A percentile compares a stretch with the other conserved stretches of the same genome.
Evolutionary conservation across 2,888 invertebrate species (phyloP).

Genomic region (Sepioteuthis lessoniana): DNA sequence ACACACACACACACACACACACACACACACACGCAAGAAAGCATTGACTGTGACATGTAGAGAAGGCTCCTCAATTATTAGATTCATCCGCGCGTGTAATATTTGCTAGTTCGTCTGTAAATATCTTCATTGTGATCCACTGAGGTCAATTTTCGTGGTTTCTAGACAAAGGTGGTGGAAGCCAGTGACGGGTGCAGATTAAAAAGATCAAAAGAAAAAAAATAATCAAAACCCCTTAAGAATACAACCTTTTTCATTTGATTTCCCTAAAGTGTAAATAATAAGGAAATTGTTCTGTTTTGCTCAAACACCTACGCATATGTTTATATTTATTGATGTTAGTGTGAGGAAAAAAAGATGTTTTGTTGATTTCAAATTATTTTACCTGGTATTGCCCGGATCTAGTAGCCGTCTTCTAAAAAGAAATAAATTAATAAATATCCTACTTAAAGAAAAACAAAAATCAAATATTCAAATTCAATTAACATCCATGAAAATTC

Average conservation of each 20-base stretch:
- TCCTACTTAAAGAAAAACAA: no score
- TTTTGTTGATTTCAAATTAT: no score
- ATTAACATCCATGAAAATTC: no score
- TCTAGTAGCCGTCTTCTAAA: no score
- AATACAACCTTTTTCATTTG: neutral
- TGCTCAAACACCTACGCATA: neutral
- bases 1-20: no score
- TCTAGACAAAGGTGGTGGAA: neutral
- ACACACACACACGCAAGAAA: no score
- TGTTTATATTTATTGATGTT: neutral
- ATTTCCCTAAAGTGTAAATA: neutral
- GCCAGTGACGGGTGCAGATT: neutral
- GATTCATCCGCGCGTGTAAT: neutral
- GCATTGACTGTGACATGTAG: neutral
- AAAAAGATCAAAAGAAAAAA: neutral
- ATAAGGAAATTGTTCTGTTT: neutral
- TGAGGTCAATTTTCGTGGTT: neutral
- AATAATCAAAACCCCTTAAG: neutral
- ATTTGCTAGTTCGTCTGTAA: neutral
- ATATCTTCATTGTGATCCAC: neutral
- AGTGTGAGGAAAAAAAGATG: no score
- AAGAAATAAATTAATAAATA: no score
- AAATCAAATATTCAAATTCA: no score
- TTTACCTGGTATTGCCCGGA: no score
- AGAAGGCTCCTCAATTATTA: neutral